Conservation (phyloP, 2,797 vertebrate genomes). For the Lepilemur septentrionalis region DNA sequence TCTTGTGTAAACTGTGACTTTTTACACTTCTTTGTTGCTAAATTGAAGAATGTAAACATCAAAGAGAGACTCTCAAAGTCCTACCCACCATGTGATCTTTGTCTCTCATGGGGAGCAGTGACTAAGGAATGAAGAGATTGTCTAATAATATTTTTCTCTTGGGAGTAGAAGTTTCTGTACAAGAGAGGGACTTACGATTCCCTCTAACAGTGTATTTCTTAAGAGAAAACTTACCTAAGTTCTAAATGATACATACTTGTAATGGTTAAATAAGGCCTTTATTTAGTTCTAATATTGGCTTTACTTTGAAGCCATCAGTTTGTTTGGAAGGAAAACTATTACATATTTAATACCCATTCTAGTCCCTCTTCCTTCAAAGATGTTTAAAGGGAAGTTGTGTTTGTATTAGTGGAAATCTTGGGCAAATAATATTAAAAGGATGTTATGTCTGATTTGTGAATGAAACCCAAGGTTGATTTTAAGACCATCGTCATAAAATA, state of each 20-base stretch:
- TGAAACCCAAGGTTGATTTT: slow-evolving; percentile 58
- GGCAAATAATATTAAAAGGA: slow-evolving; percentile 60
- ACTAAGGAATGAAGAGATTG: not conserved
- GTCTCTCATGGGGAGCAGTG: not conserved
- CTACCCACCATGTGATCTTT: not conserved
- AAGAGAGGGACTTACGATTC: not conserved
- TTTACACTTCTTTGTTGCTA: not conserved
- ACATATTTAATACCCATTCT: not conserved
- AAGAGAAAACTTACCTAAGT: not conserved
- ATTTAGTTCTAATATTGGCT: slow-evolving; percentile 6
- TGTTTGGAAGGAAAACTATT: slow-evolving; percentile 56
- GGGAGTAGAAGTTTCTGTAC: not conserved
- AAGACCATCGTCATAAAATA: slow-evolving; percentile 77
- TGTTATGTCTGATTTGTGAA: slow-evolving; percentile 70
- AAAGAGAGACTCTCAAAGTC: not conserved
- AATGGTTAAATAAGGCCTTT: not conserved
- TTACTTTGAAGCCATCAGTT: slow-evolving; percentile 25
- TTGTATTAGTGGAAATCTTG: not conserved
- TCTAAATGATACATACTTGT: not conserved
- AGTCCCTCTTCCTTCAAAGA: slow-evolving; percentile 27
- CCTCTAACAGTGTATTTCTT: not conserved
- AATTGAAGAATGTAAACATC: not conserved
- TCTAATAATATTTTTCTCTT: not conserved
- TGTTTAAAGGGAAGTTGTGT: slow-evolving; percentile 32
- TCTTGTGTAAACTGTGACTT: not conserved